Evolutionary conservation across 2,888 invertebrate species (phyloP).

Genomic region (Chalcosyrphus nemorum): DNA sequence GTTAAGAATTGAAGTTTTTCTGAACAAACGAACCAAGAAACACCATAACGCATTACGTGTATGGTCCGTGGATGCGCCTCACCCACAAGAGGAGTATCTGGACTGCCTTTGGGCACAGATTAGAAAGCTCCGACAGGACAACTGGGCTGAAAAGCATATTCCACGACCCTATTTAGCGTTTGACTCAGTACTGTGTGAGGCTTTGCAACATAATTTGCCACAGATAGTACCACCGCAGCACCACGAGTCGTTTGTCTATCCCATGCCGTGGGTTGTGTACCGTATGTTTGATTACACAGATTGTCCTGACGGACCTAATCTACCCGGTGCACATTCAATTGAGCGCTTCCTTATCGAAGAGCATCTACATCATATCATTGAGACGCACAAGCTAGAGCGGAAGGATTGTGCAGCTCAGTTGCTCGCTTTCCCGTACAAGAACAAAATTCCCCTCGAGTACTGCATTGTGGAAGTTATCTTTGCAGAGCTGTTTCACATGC

Average conservation of each 20-base stretch:
- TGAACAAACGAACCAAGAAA: constrained; percentile 95
- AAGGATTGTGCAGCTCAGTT: constrained; percentile 97
- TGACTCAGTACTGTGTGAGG: constrained; percentile 97
- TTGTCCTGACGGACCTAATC: constrained; percentile 94
- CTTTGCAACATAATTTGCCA: constrained; percentile 97
- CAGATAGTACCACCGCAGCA: constrained; percentile 95
- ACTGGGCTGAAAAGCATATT: constrained; percentile 99
- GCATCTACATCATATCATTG: constrained; percentile 96
- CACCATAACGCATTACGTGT: constrained; percentile 96
- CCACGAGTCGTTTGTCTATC: constrained; percentile 94
- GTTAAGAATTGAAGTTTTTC: constrained; percentile 94
- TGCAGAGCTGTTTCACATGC: constrained; percentile 96
- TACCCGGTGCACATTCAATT: constrained; percentile 98
- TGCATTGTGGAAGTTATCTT: constrained; percentile 99
- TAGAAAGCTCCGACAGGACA: constrained; percentile 94
- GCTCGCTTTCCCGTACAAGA: constrained; percentile 94
- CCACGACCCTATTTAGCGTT: constrained; percentile 97
- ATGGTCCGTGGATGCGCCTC: constrained; percentile 96
- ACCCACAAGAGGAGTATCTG: constrained; percentile 97
- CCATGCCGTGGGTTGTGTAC: constrained; percentile 97
- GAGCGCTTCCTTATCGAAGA: constrained; percentile 99
- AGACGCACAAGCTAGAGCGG: constrained; percentile 92
- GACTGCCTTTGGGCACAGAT: constrained; percentile 98
- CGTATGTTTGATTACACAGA: constrained; percentile 99
- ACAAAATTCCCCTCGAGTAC: constrained; percentile 97